Conservation (phyloP, 2,797 vertebrate genomes). For the Cossypha niveicapilla region DNA sequence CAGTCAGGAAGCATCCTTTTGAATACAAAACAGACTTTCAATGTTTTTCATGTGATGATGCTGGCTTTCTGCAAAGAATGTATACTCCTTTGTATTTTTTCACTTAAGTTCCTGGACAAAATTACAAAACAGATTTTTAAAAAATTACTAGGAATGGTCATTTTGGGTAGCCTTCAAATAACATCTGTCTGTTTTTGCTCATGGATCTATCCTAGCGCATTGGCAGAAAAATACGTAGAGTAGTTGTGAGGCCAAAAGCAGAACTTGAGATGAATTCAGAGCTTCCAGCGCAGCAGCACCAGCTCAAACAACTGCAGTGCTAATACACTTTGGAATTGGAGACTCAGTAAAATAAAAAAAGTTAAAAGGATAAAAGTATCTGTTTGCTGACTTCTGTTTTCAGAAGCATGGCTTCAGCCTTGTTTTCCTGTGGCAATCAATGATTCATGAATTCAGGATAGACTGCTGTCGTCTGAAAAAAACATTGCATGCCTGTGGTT, state of each 20-base stretch:
- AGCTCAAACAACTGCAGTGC: not conserved
- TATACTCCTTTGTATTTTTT: not conserved
- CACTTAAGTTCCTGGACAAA: not conserved
- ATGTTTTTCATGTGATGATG: not conserved
- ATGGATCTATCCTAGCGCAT: not conserved
- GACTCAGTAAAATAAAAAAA: not conserved
- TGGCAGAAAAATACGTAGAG: slow-evolving; percentile 20
- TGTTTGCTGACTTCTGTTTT: slow-evolving; percentile 40
- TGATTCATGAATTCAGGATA: slow-evolving; percentile 52
- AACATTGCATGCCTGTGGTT: slow-evolving; percentile 52
- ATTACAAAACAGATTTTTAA: not conserved
- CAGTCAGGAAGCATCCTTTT: not conserved
- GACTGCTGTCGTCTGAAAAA: slow-evolving; percentile 26
- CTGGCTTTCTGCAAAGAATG: not conserved
- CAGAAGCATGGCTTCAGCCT: slow-evolving; percentile 34
- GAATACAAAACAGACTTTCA: not conserved
- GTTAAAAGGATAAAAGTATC: not conserved
- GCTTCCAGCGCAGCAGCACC: not conserved
- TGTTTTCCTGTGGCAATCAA: slow-evolving; percentile 60
- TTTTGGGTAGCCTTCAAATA: slow-evolving; percentile 9
- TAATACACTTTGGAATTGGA: slow-evolving; percentile 35
- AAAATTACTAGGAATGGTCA: not conserved
- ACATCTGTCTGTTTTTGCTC: not conserved
- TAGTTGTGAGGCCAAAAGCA: not conserved
- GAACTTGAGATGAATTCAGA: not conserved